Base-by-base conservation (phyloP, 2,888 invertebrate genomes). In the Nesidiocoris tenuis region DNA sequence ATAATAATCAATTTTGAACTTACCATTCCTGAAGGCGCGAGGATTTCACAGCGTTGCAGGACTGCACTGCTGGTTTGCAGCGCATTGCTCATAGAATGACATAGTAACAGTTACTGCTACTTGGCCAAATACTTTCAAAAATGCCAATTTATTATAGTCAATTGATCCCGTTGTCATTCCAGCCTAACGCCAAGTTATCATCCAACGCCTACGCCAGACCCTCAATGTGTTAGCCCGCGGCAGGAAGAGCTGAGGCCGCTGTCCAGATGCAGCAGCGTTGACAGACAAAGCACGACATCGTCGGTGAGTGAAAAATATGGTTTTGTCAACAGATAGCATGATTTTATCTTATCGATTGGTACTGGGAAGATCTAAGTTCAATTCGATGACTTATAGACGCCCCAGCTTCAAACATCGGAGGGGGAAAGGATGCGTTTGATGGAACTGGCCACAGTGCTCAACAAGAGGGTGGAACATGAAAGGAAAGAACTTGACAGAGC, bases 351-450 rank as follows among this genome's bases (percentile, higher is more conserved):
- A n/a, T n/a, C n/a, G n/a, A n/a, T n/a, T n/a, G n/a, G n/a, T n/a
- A n/a, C n/a, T n/a, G n/a, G n/a, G n/a, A n/a, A 39, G 39, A 39
- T 7, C 39, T 39, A 39, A 39, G 39, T 39, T 64, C 39, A 39
- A 39, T 39, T 39, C 12, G 39, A 39, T 39, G 12, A 56, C 19
- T 55, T 19, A 56, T 56, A 76, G 75, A 19, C 21, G 2, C 68
- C 75, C 61, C 55, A n/a, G 16, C 25, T 75, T 19, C 67, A 75
- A 39, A 76, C 65, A 2, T 54, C 79, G 5, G 89, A 90, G 81
- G 87, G 87, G 61, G 90, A 90, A 83, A 86, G 88, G 17, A 84
- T 87, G 76, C 85, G 87, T 65, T 82, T 91, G 1, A 82, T 90
- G 1, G 88, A 89, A 76, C 82, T 91, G 61, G 85, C 89, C 0